Base-by-base conservation (phyloP, 2,113 vertebrate species). In the Centropus unirufus region DNA sequence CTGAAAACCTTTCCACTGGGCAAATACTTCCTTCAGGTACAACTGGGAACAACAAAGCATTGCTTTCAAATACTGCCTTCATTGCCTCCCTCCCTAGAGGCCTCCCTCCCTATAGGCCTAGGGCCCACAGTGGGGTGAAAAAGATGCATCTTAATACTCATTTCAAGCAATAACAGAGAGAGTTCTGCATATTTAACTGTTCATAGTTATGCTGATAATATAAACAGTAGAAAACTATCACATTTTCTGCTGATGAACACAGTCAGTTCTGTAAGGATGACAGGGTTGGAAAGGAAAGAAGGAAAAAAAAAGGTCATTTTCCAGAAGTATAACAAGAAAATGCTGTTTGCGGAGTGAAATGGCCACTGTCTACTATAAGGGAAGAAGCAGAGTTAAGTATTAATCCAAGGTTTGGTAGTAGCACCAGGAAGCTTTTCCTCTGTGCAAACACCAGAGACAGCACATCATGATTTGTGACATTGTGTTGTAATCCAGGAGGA, bases 401-500 rank as follows among this genome's bases (percentile, higher is more conserved):
- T 78, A 52, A 77, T 92, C n/a, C 64, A 90, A 14, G 11, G 54
- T 77, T 92, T 72, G 77, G 29, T 52, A 74, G 51, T 74, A 80
- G 15, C 51, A 66, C 21, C 34, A 59, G 70, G 72, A 94, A 86
- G 26, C 6, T 83, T 76, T 85, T 85, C 49, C 49, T 94, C 63
- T 86, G 61, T 86, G 64, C 75, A 91, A 95, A 92, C 23, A 94
- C n/a, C 55, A 61, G 73, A 86, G 14, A 2, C 76, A 92, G 79
- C 64, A 95, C 64, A 40, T 67, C 94, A 91, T 93, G 79, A 96
- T 94, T 96, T 96, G 94, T 94, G 93, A 90, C 72, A 92, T 26
- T 77, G 57, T 57, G 64, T 3, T 95, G 79, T 75, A 93, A 70
- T 92, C 84, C 92, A 90, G 67, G 47, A 91, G 91, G 91, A 94